Conservation (phyloP, 2,888 invertebrate genomes). For the Spatulosminthurus flaviceps region DNA sequence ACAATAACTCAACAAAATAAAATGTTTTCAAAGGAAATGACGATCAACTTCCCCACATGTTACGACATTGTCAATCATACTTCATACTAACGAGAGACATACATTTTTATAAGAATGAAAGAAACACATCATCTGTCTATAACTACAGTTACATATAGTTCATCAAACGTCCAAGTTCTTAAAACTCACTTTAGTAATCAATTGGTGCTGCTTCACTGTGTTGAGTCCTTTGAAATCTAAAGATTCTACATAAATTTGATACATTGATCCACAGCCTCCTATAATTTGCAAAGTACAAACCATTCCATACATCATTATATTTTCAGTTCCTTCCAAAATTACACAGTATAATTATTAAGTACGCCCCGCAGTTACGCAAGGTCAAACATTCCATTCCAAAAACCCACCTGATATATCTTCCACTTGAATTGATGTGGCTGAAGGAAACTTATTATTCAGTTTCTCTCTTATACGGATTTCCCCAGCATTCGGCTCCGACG, state of each 20-base stretch:
- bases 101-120: no score
- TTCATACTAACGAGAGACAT: no score
- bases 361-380: no score
- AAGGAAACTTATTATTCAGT: conserved; percentile 70
- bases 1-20: no score
- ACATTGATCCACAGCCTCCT: conserved; percentile 87
- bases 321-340: no score
- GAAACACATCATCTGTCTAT: no score
- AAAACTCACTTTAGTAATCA: conserved; percentile 75
- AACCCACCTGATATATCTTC: conserved; percentile 77
- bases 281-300: conserved; percentile 48
- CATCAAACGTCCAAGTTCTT: no score
- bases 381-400: no score
- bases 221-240: conserved; percentile 76
- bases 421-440: conserved; percentile 74
- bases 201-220: conserved; percentile 77
- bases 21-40: no score
- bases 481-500: conserved; percentile 60
- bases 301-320: conserved; percentile 5
- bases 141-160: no score
- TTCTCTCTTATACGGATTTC: conserved; percentile 67
- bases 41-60: no score
- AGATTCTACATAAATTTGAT: conserved; percentile 76
- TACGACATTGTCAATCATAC: no score
- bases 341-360: conserved; percentile 11